Conservation (phyloP, 2,113 vertebrate species). For the Motacilla tschutschensis region DNA sequence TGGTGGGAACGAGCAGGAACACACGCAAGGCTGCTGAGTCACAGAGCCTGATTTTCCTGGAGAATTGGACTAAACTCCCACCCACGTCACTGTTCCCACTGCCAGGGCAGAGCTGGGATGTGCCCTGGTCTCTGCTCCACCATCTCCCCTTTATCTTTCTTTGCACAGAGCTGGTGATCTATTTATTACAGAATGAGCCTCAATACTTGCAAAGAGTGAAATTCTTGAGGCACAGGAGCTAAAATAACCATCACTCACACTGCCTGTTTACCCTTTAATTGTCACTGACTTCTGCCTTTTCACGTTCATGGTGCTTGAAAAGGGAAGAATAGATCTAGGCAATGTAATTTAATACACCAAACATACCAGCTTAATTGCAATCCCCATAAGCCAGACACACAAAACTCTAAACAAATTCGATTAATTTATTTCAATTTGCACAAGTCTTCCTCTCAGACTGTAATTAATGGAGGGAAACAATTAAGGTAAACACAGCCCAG, state of each 20-base stretch:
- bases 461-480: slow-evolving; percentile 60
- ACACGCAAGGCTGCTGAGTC: neutral
- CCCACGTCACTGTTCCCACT: neutral
- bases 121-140: neutral
- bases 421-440: slow-evolving; percentile 65
- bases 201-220: neutral
- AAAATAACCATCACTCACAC: neutral
- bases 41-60: neutral
- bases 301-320: neutral
- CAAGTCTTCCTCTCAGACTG: slow-evolving; percentile 46
- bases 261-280: slow-evolving; percentile 8
- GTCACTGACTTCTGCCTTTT: neutral
- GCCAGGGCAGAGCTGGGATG: neutral
- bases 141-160: neutral
- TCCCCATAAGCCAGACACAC: slow-evolving; percentile 36
- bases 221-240: neutral
- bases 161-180: neutral
- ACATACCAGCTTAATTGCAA: slow-evolving; percentile 41
- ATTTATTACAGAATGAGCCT: neutral
- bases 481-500: slow-evolving; percentile 48
- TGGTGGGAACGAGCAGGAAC: neutral
- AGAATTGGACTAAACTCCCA: neutral
- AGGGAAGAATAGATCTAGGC: slow-evolving; percentile 13
- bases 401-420: slow-evolving; percentile 60
- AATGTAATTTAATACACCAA: slow-evolving; percentile 51